Percentiles rank a stretch among this genome's conserved stretches.
phyloP scores from a whole-genome alignment of 1,140 invertebrate genomes.

The Drosophila leontia region DNA sequence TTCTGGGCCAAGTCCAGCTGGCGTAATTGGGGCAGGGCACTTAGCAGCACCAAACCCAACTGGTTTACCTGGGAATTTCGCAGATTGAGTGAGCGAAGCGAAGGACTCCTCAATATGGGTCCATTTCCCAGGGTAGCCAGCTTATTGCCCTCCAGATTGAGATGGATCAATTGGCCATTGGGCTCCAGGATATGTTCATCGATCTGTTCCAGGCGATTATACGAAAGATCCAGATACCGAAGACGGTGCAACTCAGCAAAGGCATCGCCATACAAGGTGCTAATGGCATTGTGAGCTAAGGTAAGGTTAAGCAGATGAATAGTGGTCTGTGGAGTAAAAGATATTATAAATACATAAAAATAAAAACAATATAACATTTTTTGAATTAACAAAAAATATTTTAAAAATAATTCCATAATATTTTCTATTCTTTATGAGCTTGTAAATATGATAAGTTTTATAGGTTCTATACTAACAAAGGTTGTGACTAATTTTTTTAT shows the following conservation, averaged over 20 bases:
- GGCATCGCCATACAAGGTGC: slow-evolving; percentile 68
- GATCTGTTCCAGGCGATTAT: slow-evolving; percentile 78
- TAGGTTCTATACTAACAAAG: background rate
- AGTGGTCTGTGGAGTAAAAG: slow-evolving; percentile 39
- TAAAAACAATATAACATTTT: no score
- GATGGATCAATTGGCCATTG: slow-evolving; percentile 52
- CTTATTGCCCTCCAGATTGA: slow-evolving; percentile 80
- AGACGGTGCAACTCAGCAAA: slow-evolving; percentile 62
- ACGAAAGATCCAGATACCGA: slow-evolving; percentile 70
- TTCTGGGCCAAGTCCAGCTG: slow-evolving; percentile 76
- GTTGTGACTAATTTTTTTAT: background rate
- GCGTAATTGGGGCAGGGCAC: slow-evolving; percentile 60
- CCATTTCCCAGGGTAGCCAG: slow-evolving; percentile 50
- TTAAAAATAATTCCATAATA: background rate
- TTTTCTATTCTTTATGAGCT: no score
- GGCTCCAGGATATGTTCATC: slow-evolving; percentile 74
- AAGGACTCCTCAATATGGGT: slow-evolving; percentile 60
- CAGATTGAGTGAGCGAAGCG: slow-evolving; percentile 66
- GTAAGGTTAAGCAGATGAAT: slow-evolving; percentile 66
- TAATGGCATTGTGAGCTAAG: slow-evolving; percentile 74
- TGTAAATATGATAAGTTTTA: background rate
- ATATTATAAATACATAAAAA: background rate
- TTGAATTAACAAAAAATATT: background rate
- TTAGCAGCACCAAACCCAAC: slow-evolving; percentile 48
- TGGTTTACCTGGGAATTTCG: slow-evolving; percentile 76